These are phyloP conservation scores for Tetragonisca angustula DNA, from an alignment of 2,888 invertebrate species.

Conservation along the genomic window DNA sequence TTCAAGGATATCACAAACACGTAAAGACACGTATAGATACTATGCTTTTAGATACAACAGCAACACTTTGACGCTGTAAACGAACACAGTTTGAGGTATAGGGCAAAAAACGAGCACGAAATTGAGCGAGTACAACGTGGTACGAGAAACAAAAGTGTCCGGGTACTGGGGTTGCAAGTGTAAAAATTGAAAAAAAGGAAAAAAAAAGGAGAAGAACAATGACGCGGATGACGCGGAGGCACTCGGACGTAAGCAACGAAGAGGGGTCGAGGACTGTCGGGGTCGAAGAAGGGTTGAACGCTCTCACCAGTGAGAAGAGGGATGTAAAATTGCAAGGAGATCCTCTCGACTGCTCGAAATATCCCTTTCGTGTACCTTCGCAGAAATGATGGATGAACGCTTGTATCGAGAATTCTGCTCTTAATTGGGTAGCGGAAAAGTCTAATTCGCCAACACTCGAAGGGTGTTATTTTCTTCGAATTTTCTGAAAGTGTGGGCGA, in stretches of 20 bases:
- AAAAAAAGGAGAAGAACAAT: constrained; percentile 42
- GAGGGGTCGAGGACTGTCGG: constrained; percentile 31
- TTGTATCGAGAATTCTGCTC: not conserved
- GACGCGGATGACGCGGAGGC: constrained; percentile 30
- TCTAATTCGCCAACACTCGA: no score
- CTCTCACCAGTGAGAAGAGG: constrained; percentile 39
- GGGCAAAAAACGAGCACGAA: not conserved
- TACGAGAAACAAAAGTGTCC: not conserved
- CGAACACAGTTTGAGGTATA: not conserved
- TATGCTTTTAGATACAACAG: not conserved
- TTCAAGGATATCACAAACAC: not conserved
- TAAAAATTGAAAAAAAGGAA: constrained; percentile 56
- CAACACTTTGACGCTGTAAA: not conserved
- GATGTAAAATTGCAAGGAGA: constrained; percentile 49
- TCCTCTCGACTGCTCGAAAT: constrained; percentile 18
- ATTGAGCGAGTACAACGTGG: not conserved
- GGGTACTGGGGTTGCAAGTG: constrained; percentile 24
- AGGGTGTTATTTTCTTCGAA: not conserved
- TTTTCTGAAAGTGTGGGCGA: not conserved
- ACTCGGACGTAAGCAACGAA: constrained; percentile 48
- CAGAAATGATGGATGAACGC: constrained; percentile 26
- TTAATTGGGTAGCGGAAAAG: not conserved
- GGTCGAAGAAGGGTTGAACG: constrained; percentile 44
- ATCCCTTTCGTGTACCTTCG: constrained; percentile 14
- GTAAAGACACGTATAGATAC: not conserved